Evolutionary conservation across 2,113 vertebrate genomes (phyloP).

Genomic region (Hydropotes inermis): DNA sequence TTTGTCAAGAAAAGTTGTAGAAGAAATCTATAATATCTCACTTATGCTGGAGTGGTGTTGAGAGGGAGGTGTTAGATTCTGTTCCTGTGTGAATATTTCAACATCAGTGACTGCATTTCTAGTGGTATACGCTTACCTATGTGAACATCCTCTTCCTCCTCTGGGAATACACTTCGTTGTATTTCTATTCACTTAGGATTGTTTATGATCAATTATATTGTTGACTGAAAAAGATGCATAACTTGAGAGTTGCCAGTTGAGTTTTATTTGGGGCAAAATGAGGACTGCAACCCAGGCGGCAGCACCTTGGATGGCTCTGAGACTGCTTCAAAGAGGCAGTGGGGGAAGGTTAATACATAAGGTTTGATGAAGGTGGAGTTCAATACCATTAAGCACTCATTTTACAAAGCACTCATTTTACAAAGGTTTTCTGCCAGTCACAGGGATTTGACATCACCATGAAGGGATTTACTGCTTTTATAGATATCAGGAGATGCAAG

Average conservation of each 20-base stretch:
- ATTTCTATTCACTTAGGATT: not conserved
- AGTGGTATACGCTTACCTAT: not conserved
- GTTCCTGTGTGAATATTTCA: not conserved
- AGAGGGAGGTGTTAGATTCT: not conserved
- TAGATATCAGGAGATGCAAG: not conserved
- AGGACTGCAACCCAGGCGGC: not conserved
- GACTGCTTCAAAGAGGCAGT: not conserved
- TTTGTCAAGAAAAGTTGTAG: not conserved
- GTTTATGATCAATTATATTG: not conserved
- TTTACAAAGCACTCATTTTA: not conserved
- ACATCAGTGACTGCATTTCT: not conserved
- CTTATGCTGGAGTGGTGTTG: not conserved
- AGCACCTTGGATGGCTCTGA: not conserved
- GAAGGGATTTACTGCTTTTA: not conserved
- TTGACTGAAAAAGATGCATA: not conserved
- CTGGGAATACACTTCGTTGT: not conserved
- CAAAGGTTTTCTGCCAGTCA: not conserved
- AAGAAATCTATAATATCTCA: not conserved
- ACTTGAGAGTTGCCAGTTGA: not conserved
- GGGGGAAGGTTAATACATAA: not conserved
- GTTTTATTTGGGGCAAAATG: not conserved
- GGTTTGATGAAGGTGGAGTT: not conserved
- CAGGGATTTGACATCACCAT: not conserved
- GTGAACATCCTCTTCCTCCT: not conserved
- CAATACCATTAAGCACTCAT: not conserved